A percentile compares a stretch with the other conserved stretches of the same genome.
phyloP scores from a whole-genome alignment of 2,113 vertebrate species.

The Aspidoscelis tigris region DNA sequence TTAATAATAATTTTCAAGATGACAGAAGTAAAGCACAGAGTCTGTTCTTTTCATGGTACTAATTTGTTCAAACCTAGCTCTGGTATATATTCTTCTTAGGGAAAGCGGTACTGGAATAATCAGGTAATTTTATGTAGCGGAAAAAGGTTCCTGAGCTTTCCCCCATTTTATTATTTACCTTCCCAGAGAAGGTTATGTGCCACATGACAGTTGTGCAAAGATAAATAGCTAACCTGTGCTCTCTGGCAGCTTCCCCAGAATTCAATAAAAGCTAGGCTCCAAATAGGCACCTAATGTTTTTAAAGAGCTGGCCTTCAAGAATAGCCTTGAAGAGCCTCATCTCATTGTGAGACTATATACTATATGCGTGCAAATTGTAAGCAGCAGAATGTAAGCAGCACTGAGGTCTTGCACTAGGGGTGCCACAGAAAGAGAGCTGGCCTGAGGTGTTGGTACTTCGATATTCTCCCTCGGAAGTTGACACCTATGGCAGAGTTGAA shows the following conservation, averaged over 20 bases:
- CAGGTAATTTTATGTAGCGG: slow-evolving; percentile 44
- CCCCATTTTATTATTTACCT: slow-evolving; percentile 56
- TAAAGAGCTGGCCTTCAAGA: slow-evolving; percentile 7
- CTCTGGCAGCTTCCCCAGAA: slow-evolving; percentile 51
- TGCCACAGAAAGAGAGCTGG: too few relatives aligned
- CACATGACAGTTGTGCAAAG: slow-evolving; percentile 42
- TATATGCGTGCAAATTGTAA: not conserved
- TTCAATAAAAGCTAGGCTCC: not conserved
- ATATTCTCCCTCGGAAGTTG: too few relatives aligned
- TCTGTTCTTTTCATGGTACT: slow-evolving; percentile 32
- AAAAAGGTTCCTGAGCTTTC: slow-evolving; percentile 47
- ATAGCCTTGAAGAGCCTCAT: not conserved
- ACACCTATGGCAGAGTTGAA: too few relatives aligned
- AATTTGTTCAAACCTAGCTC: too few relatives aligned
- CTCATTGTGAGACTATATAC: not conserved
- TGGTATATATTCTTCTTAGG: too few relatives aligned
- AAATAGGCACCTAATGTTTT: slow-evolving; percentile 13
- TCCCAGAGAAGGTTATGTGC: slow-evolving; percentile 55
- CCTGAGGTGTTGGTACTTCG: too few relatives aligned
- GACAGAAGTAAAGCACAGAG: not conserved
- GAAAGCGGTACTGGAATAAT: too few relatives aligned
- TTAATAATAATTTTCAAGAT: not conserved
- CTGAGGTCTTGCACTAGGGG: not conserved
- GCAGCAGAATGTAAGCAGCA: accelerated
- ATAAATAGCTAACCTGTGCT: slow-evolving; percentile 40